Conservation (phyloP, 2,888 invertebrate genomes). For the Nudaria mundana region DNA sequence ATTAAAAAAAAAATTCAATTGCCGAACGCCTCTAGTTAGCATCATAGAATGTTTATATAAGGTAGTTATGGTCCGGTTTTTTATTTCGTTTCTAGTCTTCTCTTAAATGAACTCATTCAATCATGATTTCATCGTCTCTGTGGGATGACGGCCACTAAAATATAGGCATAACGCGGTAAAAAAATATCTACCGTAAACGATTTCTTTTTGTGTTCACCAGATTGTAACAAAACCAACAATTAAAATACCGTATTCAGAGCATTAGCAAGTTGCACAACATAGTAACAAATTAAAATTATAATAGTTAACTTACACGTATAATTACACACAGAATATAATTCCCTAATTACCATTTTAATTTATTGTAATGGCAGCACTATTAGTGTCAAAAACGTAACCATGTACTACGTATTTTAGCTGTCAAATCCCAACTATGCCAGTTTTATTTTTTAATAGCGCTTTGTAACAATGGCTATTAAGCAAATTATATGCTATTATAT, state of each 20-base stretch:
- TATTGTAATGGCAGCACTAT: constrained; percentile 26
- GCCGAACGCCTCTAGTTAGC: too few species aligned
- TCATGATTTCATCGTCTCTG: not conserved
- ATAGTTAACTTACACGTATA: constrained; percentile 23
- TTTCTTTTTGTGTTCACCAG: not conserved
- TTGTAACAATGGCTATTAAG: constrained; percentile 23
- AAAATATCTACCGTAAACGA: not conserved
- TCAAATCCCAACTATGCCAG: constrained; percentile 18
- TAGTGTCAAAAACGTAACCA: constrained; percentile 8
- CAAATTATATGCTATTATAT: not conserved
- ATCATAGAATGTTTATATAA: too few species aligned
- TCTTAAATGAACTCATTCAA: not conserved
- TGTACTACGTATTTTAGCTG: constrained; percentile 20
- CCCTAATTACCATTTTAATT: constrained; percentile 29
- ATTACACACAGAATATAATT: constrained; percentile 27
- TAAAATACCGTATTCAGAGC: constrained; percentile 15
- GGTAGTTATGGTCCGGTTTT: too few species aligned
- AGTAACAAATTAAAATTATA: constrained; percentile 19
- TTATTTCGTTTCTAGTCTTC: too few species aligned
- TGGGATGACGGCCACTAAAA: not conserved
- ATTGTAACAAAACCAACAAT: constrained; percentile 11
- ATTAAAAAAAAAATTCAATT: too few species aligned
- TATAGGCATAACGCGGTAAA: not conserved
- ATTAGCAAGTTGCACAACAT: constrained; percentile 24
- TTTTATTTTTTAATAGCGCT: not conserved